Evolutionary conservation across 2,797 vertebrate genomes (phyloP).

Genomic region (Chaetophractus vellerosus): DNA sequence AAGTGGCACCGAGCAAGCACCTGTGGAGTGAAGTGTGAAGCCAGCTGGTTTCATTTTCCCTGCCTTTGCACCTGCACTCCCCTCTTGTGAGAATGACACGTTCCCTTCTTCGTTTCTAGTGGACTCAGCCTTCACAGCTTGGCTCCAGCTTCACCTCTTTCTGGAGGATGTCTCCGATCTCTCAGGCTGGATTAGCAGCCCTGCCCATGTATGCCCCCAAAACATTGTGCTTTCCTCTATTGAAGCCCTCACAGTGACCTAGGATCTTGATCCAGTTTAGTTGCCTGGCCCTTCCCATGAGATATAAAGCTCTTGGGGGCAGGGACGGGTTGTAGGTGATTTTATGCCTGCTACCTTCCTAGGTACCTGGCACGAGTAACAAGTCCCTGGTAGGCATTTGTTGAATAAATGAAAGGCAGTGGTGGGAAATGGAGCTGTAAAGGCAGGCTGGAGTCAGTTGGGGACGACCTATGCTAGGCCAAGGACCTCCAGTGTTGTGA

Average conservation of each 20-base stretch:
- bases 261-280: not conserved
- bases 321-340: not conserved
- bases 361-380: not conserved
- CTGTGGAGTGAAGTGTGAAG: not conserved
- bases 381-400: not conserved
- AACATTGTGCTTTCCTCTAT: not conserved
- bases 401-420: not conserved
- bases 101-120: not conserved
- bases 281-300: not conserved
- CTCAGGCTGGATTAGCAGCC: not conserved
- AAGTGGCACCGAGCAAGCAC: not conserved
- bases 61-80: slow-evolving; percentile 10
- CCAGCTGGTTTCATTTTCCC: not conserved
- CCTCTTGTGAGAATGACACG: not conserved
- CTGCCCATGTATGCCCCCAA: not conserved
- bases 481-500: not conserved
- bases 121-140: not conserved
- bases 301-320: not conserved
- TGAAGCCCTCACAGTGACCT: not conserved
- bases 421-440: not conserved
- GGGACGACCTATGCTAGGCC: not conserved
- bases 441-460: not conserved
- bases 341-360: not conserved
- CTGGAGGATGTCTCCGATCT: not conserved
- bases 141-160: not conserved